phyloP scores from a whole-genome alignment of 1,140 invertebrate species.

The Leptinotarsa texana region DNA sequence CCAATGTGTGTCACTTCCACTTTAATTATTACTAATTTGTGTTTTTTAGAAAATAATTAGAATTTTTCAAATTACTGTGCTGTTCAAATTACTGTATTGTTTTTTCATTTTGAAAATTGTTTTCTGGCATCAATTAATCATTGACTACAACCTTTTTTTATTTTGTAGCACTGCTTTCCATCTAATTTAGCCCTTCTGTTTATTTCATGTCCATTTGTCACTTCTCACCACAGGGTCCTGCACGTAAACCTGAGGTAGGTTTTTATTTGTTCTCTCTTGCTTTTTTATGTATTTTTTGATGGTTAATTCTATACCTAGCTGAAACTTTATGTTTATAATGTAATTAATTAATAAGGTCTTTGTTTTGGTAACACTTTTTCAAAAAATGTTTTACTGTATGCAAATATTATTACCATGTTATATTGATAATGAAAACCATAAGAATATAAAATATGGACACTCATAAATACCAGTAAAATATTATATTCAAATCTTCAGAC shows the following conservation, averaged over 20 bases:
- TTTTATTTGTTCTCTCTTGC: constrained; percentile 26
- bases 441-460: too few species aligned
- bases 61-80: too few species aligned
- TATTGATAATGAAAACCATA: too few species aligned
- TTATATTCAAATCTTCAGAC: too few species aligned
- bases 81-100: neutral
- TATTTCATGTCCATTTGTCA: constrained; percentile 55
- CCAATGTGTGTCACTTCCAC: too few species aligned
- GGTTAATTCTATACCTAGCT: too few species aligned
- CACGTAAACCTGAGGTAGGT: constrained; percentile 83
- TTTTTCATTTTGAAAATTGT: constrained; percentile 27
- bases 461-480: too few species aligned
- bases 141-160: constrained; percentile 25
- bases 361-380: neutral
- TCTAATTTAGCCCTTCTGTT: constrained; percentile 55
- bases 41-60: too few species aligned
- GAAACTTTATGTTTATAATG: neutral
- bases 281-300: neutral
- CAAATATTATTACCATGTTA: neutral
- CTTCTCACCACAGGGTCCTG: constrained; percentile 61
- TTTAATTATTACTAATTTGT: too few species aligned
- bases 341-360: neutral
- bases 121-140: constrained; percentile 26
- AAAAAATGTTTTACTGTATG: neutral
- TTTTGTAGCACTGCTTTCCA: constrained; percentile 45